Conservation (phyloP, 53 echinoderm and acorn worm genomes). For the Hippasteria phrygiana region DNA sequence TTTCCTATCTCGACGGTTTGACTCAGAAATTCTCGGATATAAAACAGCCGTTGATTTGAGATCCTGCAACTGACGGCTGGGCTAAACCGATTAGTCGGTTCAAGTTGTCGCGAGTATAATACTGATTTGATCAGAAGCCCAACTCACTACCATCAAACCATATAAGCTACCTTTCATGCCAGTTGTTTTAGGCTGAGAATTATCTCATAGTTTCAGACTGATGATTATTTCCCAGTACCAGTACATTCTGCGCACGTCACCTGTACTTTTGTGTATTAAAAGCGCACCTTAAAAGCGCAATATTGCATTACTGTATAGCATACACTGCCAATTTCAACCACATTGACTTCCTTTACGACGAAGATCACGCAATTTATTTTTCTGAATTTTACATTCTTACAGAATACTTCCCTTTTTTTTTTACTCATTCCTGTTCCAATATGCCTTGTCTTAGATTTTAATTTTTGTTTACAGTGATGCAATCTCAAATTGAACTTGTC, state of each 20-base stretch:
- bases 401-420: no score
- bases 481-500: no score
- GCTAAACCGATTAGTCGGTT: constrained; percentile 62
- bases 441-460: no score
- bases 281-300: no score
- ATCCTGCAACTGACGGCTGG: neutral
- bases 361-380: no score
- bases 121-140: constrained; percentile 42
- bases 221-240: neutral
- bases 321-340: no score
- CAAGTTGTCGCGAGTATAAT: constrained; percentile 50
- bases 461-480: no score
- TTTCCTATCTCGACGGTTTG: neutral
- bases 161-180: neutral
- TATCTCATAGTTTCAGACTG: neutral
- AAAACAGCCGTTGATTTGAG: constrained; percentile 35
- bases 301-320: no score
- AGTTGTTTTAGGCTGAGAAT: constrained; percentile 9
- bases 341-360: no score
- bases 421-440: no score
- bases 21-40: neutral
- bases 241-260: neutral
- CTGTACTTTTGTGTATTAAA: neutral
- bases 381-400: no score
- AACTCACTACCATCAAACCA: constrained; percentile 12